Base-by-base conservation (phyloP, 2,113 vertebrate species). In the Halichoeres trimaculatus region DNA sequence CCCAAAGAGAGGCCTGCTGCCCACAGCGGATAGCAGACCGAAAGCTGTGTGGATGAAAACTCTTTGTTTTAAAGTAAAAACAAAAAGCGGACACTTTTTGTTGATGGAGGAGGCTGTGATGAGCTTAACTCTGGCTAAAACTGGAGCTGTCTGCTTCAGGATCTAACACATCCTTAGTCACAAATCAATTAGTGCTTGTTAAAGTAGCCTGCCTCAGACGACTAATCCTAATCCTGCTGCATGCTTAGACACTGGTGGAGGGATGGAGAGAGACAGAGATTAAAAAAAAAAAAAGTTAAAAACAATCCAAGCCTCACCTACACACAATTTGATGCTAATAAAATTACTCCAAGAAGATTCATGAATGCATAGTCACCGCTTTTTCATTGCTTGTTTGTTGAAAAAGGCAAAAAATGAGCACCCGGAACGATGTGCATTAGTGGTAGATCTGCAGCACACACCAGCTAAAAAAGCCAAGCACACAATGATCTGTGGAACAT, bases 121-220 rank as follows among this genome's bases (percentile, higher is more conserved):
- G 52, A 10, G 10, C 24, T 14, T 74, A 56, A 77, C 75, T 67
- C 38, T 30, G n/a, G 0, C 0, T 13, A 13, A 34, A 34, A 59
- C 64, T 19, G 48, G 23, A 51, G 45, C 43, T 0, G 50, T 53
- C 60, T 19, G 80, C 41, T 20, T 54, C 56, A 34, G 24, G n/a
- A 59, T 73, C 52, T 23, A 12, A 73, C 66, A 80, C 69, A 74
- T 74, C 67, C 60, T 78, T 58, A 58, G 11, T 66, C 47, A 45
- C 70, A 70, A 79, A 91, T 91, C 84, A 91, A 93, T 94, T 93
- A 92, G 61, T 24, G 40, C 71, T 90, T 6, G 74, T 93, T 93
- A 94, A 94, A 92, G 79, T 58, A 22, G 72, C 35, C 89, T 16
- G 45, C 9, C 57, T 79, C 53, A 34, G 19, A 54, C 41, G 8